These are phyloP conservation scores for Catostylus mosaicus DNA, from an alignment of 30 jellyfish, hydroid and myxozoan genomes.

Conservation along the genomic window DNA sequence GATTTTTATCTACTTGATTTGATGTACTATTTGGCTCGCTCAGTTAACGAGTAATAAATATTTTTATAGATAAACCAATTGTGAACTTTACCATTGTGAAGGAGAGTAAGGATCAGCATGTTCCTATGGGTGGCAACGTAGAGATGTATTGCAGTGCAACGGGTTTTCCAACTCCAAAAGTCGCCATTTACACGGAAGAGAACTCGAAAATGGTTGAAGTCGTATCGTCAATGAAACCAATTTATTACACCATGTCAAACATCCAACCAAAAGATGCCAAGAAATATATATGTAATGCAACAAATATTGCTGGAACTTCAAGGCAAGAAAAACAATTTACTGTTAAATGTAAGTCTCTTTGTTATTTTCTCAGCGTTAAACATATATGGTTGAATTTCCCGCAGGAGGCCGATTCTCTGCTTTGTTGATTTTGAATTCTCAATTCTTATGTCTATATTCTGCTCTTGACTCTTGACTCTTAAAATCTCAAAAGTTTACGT, in stretches of 20 bases:
- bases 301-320: slow-evolving; percentile 14
- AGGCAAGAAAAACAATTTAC: background rate
- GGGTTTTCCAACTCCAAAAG: slow-evolving; percentile 6
- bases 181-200: background rate
- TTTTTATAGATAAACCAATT: slow-evolving; percentile 18
- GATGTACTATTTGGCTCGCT: too few relatives aligned
- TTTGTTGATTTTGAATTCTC: too few relatives aligned
- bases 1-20: too few relatives aligned
- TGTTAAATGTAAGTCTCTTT: slow-evolving; percentile 19
- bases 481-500: too few relatives aligned
- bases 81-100: slow-evolving; percentile 3
- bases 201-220: slow-evolving; percentile 2
- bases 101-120: background rate
- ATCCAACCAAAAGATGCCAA: slow-evolving; percentile 10
- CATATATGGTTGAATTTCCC: too few relatives aligned
- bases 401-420: too few relatives aligned
- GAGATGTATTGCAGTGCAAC: background rate
- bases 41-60: background rate
- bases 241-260: background rate
- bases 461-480: too few relatives aligned
- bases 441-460: too few relatives aligned
- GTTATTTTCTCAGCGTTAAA: background rate
- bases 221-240: background rate
- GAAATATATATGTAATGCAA: slow-evolving; percentile 16
- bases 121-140: background rate